Base-by-base conservation (phyloP, 2,797 vertebrate genomes). In the Jordanella pulchra region DNA sequence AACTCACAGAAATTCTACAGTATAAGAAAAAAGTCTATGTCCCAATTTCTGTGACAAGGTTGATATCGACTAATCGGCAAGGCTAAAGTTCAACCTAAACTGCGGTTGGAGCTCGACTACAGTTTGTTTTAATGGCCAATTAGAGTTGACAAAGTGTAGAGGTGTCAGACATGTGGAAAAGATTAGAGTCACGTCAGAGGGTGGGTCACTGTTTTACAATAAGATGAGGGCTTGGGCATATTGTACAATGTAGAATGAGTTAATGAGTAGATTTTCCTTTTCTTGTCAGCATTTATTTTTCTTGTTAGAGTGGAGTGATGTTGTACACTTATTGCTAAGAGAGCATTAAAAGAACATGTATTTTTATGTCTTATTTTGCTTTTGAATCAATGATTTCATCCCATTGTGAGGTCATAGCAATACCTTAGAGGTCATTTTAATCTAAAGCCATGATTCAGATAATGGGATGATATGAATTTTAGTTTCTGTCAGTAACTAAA, bases 101-200 rank as follows among this genome's bases (percentile, higher is more conserved):
- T 25, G 25, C 3, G 13, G 67, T 67, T 48, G 5, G 47, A 54
- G 47, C 0, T 0, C 4, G 73, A 72, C 66, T 71, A 69, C 77
- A 0, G 47, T 71, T 74, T 42, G 77, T 79, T 44, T 48, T 87
- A 81, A 88, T 82, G 79, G 74, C 84, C 82, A 82, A 87, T 90
- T 87, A 90, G 78, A 77, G 76, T 44, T 39, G 75, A 84, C 80
- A 74, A 35, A 47, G 54, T 58, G 66, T 1, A 61, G 70, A 56
- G 48, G 42, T 80, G 73, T 80, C 73, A 64, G 78, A 73, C 80
- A 39, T 76, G 77, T 64, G 69, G 79, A 68, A 76, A 54, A 78
- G 73, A 81, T 84, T 10, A 85, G 65, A 78, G 75, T 58, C 68
- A 67, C 10, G 15, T 32, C 9, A 48, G 53, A 14, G 1, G 65